These are phyloP conservation scores for Diachasma alloeum DNA, from an alignment of 1,140 invertebrate species.

Conservation along the genomic window DNA sequence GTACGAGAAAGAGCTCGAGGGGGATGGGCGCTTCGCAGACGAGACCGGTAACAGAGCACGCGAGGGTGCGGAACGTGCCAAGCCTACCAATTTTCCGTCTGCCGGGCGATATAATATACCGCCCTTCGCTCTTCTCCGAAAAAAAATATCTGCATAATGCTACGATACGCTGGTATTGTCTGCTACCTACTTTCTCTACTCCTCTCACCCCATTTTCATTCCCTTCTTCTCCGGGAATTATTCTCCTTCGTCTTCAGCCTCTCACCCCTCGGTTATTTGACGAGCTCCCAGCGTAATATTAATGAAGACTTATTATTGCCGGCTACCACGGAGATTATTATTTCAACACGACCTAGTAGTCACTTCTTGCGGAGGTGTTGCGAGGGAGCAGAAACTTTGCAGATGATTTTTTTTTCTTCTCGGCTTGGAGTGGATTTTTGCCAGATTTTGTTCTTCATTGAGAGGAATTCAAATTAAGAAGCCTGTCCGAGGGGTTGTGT, in stretches of 20 bases:
- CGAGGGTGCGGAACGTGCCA: conserved; percentile 30
- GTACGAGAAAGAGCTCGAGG: neutral
- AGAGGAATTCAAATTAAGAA: too few species aligned
- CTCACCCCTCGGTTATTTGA: conserved; percentile 12
- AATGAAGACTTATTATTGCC: conserved; percentile 47
- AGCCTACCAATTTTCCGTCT: conserved; percentile 32
- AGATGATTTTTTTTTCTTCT: too few species aligned
- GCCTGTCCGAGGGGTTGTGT: too few species aligned
- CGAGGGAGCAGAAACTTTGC: too few species aligned
- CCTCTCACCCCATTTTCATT: neutral
- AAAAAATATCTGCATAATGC: conserved; percentile 38
- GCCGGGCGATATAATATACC: conserved; percentile 29
- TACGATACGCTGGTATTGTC: conserved; percentile 32
- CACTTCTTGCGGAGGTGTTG: neutral
- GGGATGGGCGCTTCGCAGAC: neutral
- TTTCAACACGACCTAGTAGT: conserved; percentile 33
- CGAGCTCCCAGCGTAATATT: conserved; percentile 26
- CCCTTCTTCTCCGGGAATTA: neutral
- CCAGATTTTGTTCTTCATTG: too few species aligned
- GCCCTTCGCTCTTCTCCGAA: neutral
- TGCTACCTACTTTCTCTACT: neutral
- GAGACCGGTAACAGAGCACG: conserved; percentile 18
- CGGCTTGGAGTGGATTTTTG: too few species aligned
- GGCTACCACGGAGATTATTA: conserved; percentile 39
- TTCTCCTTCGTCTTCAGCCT: neutral